These are phyloP conservation scores for Andrena bicolor DNA, from an alignment of 2,888 invertebrate genomes.

Conservation along the genomic window DNA sequence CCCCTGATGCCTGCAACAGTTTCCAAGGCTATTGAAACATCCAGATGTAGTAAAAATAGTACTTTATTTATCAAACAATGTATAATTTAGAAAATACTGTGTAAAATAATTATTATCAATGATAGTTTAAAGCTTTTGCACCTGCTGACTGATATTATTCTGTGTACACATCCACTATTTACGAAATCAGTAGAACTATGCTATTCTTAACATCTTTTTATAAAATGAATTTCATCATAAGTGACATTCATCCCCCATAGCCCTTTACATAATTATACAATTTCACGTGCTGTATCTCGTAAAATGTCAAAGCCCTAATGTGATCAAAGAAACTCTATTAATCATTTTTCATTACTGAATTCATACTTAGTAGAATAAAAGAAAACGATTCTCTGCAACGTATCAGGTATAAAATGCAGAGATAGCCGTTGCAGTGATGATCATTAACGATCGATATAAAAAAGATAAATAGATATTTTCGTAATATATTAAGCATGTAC, in stretches of 20 bases:
- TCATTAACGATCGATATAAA: background rate
- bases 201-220: background rate
- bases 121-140: conserved; percentile 4
- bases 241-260: background rate
- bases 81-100: background rate
- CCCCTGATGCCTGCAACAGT: too few species aligned
- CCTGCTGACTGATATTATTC: background rate
- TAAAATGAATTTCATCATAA: background rate
- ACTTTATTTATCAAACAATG: conserved; percentile 16
- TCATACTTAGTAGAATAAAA: background rate
- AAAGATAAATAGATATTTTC: conserved; percentile 37
- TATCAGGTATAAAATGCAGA: background rate
- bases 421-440: background rate
- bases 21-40: too few species aligned
- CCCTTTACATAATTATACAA: background rate
- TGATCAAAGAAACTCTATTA: background rate
- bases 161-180: background rate
- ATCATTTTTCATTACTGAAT: background rate
- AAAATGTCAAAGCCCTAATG: background rate
- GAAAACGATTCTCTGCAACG: background rate
- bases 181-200: background rate
- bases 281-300: background rate
- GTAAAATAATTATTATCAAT: background rate
- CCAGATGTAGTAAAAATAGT: background rate
- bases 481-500: conserved; percentile 9